These are phyloP conservation scores for Oostethus manadensis DNA, from an alignment of 2,113 vertebrate species.

Conservation along the genomic window DNA sequence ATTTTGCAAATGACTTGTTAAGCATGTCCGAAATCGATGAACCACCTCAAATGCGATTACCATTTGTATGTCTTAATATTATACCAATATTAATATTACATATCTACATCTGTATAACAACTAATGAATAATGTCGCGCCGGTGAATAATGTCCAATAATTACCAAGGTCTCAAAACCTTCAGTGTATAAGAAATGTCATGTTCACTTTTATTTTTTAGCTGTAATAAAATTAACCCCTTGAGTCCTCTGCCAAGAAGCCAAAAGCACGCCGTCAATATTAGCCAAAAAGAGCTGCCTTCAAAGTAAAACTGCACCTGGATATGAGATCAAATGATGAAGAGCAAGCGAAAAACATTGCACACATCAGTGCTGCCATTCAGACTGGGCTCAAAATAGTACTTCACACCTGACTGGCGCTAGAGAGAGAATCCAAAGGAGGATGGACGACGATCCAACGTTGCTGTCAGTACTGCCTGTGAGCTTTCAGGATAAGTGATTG, in stretches of 20 bases:
- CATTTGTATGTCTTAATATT: too few species aligned
- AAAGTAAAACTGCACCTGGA: conserved; percentile 1
- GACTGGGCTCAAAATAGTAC: conserved; percentile 2
- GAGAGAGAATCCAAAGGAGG: conserved; percentile 8
- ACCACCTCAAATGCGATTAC: too few species aligned
- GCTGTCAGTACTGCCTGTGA: conserved; percentile 2
- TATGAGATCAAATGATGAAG: conserved; percentile 3
- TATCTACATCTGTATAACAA: too few species aligned
- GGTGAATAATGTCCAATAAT: too few species aligned
- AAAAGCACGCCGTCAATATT: not conserved
- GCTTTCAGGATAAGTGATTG: conserved; percentile 5
- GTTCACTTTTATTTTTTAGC: not conserved
- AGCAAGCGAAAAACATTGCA: conserved; percentile 7
- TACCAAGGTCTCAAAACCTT: not conserved
- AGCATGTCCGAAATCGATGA: too few species aligned
- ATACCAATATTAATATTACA: too few species aligned
- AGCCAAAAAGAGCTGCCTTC: not conserved
- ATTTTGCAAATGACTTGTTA: too few species aligned
- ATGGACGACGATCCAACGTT: not conserved
- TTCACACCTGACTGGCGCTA: conserved; percentile 8
- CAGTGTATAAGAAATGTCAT: not conserved
- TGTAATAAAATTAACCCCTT: not conserved
- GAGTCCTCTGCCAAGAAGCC: too few species aligned
- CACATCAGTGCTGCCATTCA: conserved; percentile 6
- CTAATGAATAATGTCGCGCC: too few species aligned